Conservation (phyloP, 2,113 vertebrate species). For the Neolamprologus kungweensis region DNA sequence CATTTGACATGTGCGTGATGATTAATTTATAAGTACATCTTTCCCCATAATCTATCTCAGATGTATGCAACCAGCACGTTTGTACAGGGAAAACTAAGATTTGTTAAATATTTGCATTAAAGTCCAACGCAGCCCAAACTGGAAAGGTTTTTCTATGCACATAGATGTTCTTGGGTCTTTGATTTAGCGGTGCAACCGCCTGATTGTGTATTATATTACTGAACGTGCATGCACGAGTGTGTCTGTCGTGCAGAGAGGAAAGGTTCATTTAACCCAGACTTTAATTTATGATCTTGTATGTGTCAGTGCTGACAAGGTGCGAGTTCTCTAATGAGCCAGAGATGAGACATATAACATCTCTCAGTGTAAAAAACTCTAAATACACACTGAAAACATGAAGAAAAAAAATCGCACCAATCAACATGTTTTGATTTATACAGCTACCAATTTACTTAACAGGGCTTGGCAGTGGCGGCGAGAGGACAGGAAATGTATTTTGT, state of each 20-base stretch:
- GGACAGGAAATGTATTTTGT: neutral
- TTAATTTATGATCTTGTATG: neutral
- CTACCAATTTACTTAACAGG: neutral
- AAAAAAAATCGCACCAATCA: neutral
- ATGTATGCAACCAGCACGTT: neutral
- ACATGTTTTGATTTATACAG: neutral
- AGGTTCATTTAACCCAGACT: conserved; percentile 19
- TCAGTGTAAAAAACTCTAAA: neutral
- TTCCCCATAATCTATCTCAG: neutral
- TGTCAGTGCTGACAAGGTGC: neutral
- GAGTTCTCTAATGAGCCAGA: neutral
- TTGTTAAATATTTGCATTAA: neutral
- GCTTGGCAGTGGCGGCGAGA: neutral
- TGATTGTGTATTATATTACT: neutral
- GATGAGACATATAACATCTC: neutral
- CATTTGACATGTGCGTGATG: neutral
- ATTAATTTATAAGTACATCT: conserved; percentile 8
- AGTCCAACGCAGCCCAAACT: neutral
- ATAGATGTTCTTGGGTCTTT: neutral
- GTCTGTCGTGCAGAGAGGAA: neutral
- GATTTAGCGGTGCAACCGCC: neutral
- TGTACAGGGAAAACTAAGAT: neutral
- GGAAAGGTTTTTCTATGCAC: neutral
- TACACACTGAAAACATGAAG: neutral
- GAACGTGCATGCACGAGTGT: neutral